A percentile compares a stretch with the other conserved stretches of the same genome.
phyloP scores from a whole-genome alignment of 2,797 vertebrate species.

The Molossus molossus region DNA sequence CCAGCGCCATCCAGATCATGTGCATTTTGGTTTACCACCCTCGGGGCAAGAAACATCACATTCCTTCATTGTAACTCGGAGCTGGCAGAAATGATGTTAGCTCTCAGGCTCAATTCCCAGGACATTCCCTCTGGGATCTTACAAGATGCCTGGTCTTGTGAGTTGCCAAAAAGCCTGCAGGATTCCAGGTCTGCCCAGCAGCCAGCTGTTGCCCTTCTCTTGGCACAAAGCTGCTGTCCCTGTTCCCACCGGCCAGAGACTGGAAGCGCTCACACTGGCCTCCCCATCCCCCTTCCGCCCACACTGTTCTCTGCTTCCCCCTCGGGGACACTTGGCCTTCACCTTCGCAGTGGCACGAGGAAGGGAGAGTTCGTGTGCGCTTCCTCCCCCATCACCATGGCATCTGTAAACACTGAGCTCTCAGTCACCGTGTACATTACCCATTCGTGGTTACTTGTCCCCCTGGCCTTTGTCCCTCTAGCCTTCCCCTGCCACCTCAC shows the following conservation, averaged over 20 bases:
- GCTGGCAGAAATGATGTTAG: not conserved
- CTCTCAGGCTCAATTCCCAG: not conserved
- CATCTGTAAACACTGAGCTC: not conserved
- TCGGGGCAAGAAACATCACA: not conserved
- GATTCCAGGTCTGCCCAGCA: not conserved
- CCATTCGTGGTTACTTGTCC: not conserved
- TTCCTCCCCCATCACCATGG: not conserved
- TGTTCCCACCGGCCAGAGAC: not conserved
- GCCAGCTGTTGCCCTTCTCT: not conserved
- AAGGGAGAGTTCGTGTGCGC: not conserved
- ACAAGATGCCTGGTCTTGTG: not conserved
- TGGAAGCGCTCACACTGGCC: not conserved
- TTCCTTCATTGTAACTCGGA: not conserved
- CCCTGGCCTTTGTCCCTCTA: fast-evolving
- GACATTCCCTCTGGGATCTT: not conserved
- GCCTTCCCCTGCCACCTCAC: not conserved
- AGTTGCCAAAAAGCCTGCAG: not conserved
- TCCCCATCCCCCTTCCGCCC: not conserved
- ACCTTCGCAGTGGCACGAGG: not conserved
- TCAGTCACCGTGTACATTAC: fast-evolving
- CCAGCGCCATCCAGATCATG: fast-evolving
- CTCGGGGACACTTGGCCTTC: not conserved
- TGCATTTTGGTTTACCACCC: not conserved
- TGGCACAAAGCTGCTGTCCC: not conserved
- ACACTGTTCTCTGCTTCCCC: not conserved